These are phyloP conservation scores for Lasioglossum baleicum DNA, from an alignment of 1,140 invertebrate species.

Conservation along the genomic window DNA sequence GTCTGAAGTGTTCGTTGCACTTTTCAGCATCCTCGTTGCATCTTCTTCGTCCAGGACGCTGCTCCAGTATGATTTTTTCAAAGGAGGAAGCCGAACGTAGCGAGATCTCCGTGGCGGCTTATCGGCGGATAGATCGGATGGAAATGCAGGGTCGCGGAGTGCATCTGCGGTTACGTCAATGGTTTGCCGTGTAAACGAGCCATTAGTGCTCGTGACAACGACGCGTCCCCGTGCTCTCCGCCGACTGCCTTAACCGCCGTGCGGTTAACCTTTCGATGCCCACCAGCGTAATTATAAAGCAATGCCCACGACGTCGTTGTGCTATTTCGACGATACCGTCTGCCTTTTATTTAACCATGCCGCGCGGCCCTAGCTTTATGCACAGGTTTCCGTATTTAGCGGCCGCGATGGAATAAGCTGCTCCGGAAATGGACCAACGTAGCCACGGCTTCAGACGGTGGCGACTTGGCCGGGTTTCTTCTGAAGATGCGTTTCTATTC, in stretches of 20 bases:
- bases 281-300: constrained; percentile 59
- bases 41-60: too few species aligned
- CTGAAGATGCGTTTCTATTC: too few species aligned
- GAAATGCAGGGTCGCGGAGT: neutral
- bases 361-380: neutral
- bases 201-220: constrained; percentile 57
- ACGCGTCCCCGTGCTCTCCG: constrained; percentile 37
- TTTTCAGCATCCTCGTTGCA: too few species aligned
- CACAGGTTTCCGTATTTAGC: neutral
- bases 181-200: constrained; percentile 34
- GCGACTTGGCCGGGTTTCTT: too few species aligned
- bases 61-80: too few species aligned
- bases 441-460: too few species aligned
- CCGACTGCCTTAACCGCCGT: constrained; percentile 44
- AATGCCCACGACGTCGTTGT: constrained; percentile 45
- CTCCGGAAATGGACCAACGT: too few species aligned
- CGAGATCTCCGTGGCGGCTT: neutral
- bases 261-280: constrained; percentile 49
- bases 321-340: constrained; percentile 31
- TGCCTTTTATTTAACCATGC: constrained; percentile 15
- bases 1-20: too few species aligned
- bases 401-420: neutral
- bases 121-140: neutral
- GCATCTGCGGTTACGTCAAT: constrained; percentile 43
- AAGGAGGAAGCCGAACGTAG: too few species aligned